These are phyloP conservation scores for Tragelaphus scriptus DNA, from an alignment of 2,113 vertebrate species.

Conservation along the genomic window DNA sequence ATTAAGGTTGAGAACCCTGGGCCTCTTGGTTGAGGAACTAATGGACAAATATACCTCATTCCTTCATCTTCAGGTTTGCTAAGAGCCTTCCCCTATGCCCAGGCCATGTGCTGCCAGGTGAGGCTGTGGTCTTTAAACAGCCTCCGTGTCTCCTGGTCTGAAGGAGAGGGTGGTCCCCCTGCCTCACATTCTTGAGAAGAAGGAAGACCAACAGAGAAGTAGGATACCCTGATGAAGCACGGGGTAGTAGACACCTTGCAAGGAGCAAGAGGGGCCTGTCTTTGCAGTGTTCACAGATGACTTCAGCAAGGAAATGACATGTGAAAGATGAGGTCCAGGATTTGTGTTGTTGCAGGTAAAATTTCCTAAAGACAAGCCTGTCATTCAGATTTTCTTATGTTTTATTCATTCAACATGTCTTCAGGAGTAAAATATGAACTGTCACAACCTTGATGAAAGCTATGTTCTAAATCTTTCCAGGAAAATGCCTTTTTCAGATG, in stretches of 20 bases:
- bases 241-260: not conserved
- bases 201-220: not conserved
- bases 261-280: not conserved
- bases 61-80: not conserved
- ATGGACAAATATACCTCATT: not conserved
- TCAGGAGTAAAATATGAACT: conserved; percentile 50
- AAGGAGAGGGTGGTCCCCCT: not conserved
- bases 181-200: not conserved
- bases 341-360: not conserved
- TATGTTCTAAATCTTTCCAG: conserved; percentile 27
- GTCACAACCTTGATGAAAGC: conserved; percentile 20
- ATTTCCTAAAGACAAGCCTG: not conserved
- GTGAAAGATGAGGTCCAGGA: not conserved
- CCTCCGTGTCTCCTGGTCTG: not conserved
- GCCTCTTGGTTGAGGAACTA: not conserved
- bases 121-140: not conserved
- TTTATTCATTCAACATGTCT: conserved; percentile 44
- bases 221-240: not conserved
- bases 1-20: not conserved
- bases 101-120: not conserved
- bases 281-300: not conserved
- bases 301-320: not conserved
- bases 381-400: conserved; percentile 11
- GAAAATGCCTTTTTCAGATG: conserved; percentile 5
- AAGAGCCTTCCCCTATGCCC: not conserved